Base-by-base conservation (phyloP, 2,888 invertebrate species). In the Coecobrya sp. region DNA sequence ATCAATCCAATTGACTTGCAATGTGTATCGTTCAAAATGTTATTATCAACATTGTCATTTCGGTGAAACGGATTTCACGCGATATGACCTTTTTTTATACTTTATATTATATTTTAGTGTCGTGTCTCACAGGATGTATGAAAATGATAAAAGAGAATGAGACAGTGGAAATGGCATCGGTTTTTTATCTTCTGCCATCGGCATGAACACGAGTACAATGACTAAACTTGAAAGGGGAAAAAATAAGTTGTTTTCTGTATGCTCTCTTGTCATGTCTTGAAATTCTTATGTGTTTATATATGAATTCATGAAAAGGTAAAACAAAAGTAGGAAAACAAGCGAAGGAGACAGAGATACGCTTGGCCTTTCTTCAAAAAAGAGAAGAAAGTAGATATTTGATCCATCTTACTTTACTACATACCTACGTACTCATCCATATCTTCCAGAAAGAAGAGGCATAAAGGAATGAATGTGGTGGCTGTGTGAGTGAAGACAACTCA, bases 401-500 rank as follows among this genome's bases (percentile, higher is more conserved):
- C 89, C 73, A 73, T 70, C 55, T 13, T 42, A 36, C 86, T 42
- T 42, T 19, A 16, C 42, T 25, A 22, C 76, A 22, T 82, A 82
- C 81, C 81, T 81, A n/a, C 5, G 27, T 55, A 13, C 62, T 22
- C 19, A 62, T 62, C 27, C 27, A 19, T 22, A 13, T 62, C 30
- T 36, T 62, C 36, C 42, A 81, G 42, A 45, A 42, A 65, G 0
- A 70, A 84, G 52, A 65, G 52, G 27, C 3, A n/a, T n/a, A 52
- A 79, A 49, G 10, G 27, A 52, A 82, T 30, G 30, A 59, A n/a
- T 59, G 36, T 11, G 27, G 81, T n/a, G 49, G 13, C 22, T 19
- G 76, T 79, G 81, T 11, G 55, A 82, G 76, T 65, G 62, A 70
- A 86, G 85, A 90, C 90, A 90, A 85, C 90, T 86, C 90, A 90